phyloP scores from a whole-genome alignment of 2,888 invertebrate genomes.

The Cosmopolites sordidus region DNA sequence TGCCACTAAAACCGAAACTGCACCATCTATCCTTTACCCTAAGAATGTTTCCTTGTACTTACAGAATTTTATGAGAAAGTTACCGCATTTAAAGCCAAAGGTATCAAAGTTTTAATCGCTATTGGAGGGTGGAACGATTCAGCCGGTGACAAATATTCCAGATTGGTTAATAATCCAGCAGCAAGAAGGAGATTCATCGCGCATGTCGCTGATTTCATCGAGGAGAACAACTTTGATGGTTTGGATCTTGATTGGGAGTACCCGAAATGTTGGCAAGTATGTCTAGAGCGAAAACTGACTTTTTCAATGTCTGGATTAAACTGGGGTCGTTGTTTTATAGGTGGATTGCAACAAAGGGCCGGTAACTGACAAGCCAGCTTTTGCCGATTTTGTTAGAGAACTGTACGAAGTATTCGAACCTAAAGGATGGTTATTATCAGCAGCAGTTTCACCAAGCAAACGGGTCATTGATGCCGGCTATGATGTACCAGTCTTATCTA shows the following conservation, averaged over 20 bases:
- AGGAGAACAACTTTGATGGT: conserved; percentile 80
- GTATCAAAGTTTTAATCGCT: conserved; percentile 78
- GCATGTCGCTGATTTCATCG: conserved; percentile 72
- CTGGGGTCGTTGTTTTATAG: conserved; percentile 40
- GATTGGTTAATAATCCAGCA: conserved; percentile 68
- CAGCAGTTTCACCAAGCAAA: conserved; percentile 83
- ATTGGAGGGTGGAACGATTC: conserved; percentile 96
- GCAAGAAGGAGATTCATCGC: conserved; percentile 70
- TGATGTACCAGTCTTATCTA: conserved; percentile 70
- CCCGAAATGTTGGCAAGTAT: conserved; percentile 84
- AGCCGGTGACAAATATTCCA: conserved; percentile 82
- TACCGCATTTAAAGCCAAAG: conserved; percentile 64
- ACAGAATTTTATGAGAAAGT: conserved; percentile 84
- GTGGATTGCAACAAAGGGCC: conserved; percentile 81
- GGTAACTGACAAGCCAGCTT: conserved; percentile 73
- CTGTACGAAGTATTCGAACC: conserved; percentile 67
- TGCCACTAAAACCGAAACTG: too few relatives aligned
- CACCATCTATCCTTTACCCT: too few relatives aligned
- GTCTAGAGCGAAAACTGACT: not conserved
- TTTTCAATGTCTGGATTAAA: too few relatives aligned
- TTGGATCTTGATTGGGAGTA: conserved; percentile 94
- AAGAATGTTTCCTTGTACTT: too few relatives aligned
- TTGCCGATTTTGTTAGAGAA: conserved; percentile 71
- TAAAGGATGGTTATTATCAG: conserved; percentile 67
- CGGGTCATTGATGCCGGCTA: conserved; percentile 81